A percentile compares a stretch with the other conserved stretches of the same genome.
Conservation (phyloP, 1,140 invertebrate species). For the Parapsyche elsis region DNA sequence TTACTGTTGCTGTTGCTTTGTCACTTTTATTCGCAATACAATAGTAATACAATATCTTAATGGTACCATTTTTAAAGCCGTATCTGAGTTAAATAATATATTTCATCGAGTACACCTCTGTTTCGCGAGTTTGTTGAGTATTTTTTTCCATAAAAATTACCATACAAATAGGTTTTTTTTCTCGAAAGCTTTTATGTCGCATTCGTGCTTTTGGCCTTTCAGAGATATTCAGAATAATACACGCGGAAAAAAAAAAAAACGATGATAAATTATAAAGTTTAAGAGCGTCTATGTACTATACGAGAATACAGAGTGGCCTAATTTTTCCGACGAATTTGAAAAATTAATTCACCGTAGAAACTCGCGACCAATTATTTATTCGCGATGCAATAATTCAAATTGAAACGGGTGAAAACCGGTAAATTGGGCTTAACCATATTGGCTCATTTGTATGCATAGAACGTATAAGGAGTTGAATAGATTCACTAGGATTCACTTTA, state of each 20-base stretch:
- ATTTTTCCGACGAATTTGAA: not conserved
- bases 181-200: not conserved
- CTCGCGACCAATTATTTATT: no score
- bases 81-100: no score
- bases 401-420: no score
- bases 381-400: no score
- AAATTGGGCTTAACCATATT: not conserved
- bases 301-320: not conserved
- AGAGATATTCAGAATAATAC: not conserved
- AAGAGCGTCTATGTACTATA: not conserved
- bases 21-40: no score
- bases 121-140: no score
- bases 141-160: not conserved
- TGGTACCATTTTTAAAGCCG: no score
- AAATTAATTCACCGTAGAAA: no score
- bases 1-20: no score
- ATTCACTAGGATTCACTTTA: not conserved
- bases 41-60: no score
- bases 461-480: slow-evolving; percentile 14
- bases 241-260: slow-evolving; percentile 1
- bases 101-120: no score
- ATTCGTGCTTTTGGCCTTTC: not conserved
- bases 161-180: not conserved
- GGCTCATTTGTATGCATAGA: slow-evolving; percentile 1
- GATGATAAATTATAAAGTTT: slow-evolving; percentile 15